Evolutionary conservation across 2,888 invertebrate species (phyloP).

Genomic region (Pyrrhia umbra): DNA sequence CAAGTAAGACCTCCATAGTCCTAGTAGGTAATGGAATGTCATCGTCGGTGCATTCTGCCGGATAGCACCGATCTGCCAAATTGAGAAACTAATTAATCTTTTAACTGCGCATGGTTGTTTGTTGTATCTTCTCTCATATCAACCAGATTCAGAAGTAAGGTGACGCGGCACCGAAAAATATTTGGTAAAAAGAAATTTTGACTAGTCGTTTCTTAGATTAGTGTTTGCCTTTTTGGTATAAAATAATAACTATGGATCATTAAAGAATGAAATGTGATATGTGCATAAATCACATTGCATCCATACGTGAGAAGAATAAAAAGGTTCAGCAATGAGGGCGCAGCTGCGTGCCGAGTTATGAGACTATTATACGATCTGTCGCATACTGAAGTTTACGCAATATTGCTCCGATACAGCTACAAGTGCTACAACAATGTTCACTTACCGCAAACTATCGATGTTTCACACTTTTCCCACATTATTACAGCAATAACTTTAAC

Average conservation of each 20-base stretch:
- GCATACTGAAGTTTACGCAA: slow-evolving; percentile 67
- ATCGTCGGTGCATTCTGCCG: too few species aligned
- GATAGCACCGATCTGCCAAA: too few species aligned
- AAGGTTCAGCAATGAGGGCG: slow-evolving; percentile 3
- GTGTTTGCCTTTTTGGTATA: neutral
- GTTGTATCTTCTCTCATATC: too few species aligned
- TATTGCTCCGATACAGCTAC: slow-evolving; percentile 49
- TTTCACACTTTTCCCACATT: slow-evolving; percentile 84
- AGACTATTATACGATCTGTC: slow-evolving; percentile 60
- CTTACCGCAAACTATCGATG: slow-evolving; percentile 79
- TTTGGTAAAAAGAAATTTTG: too few species aligned
- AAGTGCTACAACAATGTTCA: slow-evolving; percentile 61
- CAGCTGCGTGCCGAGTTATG: slow-evolving; percentile 40
- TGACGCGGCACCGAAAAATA: too few species aligned
- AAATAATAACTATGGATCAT: neutral
- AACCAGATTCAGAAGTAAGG: too few species aligned
- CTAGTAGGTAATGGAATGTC: too few species aligned
- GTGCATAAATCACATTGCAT: neutral
- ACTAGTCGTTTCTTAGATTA: too few species aligned
- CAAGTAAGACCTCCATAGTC: too few species aligned
- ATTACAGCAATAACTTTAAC: slow-evolving; percentile 76
- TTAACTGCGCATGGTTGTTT: too few species aligned
- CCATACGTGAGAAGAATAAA: slow-evolving; percentile 7
- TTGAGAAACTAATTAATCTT: too few species aligned
- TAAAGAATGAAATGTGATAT: neutral